phyloP scores from a whole-genome alignment of 2,113 vertebrate genomes.

The Peucedramus taeniatus region DNA sequence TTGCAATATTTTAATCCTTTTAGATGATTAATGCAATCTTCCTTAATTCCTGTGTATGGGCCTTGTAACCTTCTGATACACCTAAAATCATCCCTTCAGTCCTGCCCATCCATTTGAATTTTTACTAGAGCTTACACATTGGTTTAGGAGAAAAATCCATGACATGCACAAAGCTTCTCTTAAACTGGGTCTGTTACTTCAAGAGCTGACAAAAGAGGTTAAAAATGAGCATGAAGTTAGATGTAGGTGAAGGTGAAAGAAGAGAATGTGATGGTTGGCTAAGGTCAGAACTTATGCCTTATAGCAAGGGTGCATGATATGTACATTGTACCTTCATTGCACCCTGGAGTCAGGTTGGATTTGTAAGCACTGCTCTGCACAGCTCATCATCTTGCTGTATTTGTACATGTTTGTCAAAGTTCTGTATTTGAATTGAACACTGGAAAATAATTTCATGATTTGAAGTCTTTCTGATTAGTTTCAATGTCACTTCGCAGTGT shows the following conservation, averaged over 20 bases:
- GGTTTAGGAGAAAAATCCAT: neutral
- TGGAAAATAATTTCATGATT: neutral
- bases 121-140: slow-evolving; percentile 27
- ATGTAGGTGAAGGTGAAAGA: neutral
- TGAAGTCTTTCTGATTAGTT: neutral
- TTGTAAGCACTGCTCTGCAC: neutral
- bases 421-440: neutral
- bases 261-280: neutral
- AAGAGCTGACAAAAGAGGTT: neutral
- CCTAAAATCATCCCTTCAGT: slow-evolving; percentile 61
- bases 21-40: slow-evolving; percentile 60
- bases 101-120: slow-evolving; percentile 31
- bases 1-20: slow-evolving; percentile 62
- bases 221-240: neutral
- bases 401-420: neutral
- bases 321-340: neutral
- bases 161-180: neutral
- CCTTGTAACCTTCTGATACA: slow-evolving; percentile 50
- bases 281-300: neutral
- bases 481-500: neutral
- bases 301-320: rapidly evolving
- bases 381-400: neutral
- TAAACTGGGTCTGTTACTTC: neutral
- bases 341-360: neutral
- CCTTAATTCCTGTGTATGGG: slow-evolving; percentile 53